These are phyloP conservation scores for Thera obeliscata DNA, from an alignment of 2,888 invertebrate genomes.

Conservation along the genomic window DNA sequence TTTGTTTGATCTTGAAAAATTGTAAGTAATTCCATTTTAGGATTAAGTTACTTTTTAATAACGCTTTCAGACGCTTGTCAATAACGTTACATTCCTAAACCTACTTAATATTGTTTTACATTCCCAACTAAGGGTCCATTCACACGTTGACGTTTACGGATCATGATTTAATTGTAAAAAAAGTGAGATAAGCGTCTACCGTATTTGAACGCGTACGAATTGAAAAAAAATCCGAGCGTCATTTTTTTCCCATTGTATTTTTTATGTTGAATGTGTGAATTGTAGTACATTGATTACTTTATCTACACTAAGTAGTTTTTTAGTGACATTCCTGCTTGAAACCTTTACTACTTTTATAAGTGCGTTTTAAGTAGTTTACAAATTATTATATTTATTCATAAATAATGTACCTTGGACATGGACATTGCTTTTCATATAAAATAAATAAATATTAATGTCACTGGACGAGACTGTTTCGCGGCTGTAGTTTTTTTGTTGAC, in stretches of 20 bases:
- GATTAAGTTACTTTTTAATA: neutral
- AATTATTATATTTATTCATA: too few relatives aligned
- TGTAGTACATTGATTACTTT: slow-evolving; percentile 6
- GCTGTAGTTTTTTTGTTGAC: too few relatives aligned
- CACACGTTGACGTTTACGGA: neutral
- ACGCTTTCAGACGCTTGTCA: neutral
- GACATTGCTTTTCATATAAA: too few relatives aligned
- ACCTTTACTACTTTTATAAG: neutral
- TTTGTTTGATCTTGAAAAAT: neutral
- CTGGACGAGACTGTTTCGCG: too few relatives aligned
- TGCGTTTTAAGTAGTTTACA: neutral
- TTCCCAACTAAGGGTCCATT: slow-evolving; percentile 6
- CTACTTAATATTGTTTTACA: slow-evolving; percentile 12
- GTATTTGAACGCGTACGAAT: too few relatives aligned
- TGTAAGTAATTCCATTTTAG: slow-evolving; percentile 1
- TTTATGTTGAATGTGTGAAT: neutral
- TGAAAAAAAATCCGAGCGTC: too few relatives aligned
- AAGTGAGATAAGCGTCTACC: too few relatives aligned
- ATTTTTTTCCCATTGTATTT: too few relatives aligned
- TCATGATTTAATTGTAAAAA: neutral
- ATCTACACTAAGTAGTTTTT: neutral
- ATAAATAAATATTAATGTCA: too few relatives aligned
- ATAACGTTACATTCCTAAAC: slow-evolving; percentile 15
- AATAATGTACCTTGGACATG: too few relatives aligned
- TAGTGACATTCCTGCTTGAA: slow-evolving; percentile 18